Evolutionary conservation across 1,140 invertebrate species (phyloP).

Genomic region (Neodiprion fabricii): DNA sequence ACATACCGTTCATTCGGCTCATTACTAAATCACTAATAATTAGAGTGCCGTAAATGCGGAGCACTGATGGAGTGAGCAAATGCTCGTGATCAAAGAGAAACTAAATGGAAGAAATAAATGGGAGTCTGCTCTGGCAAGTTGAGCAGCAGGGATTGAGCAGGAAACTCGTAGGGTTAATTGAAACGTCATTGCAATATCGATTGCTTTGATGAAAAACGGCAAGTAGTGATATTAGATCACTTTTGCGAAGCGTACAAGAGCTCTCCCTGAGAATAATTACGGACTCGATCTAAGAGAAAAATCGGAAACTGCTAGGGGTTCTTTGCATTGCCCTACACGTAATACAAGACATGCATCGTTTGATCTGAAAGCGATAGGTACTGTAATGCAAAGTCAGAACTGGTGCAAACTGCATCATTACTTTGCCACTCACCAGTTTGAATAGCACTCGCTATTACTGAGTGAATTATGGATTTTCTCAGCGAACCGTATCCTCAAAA

Average conservation of each 20-base stretch:
- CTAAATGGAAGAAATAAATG: slow-evolving; percentile 7
- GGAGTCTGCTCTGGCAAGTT: background rate
- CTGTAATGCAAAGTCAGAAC: no score
- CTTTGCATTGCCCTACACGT: no score
- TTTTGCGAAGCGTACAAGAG: background rate
- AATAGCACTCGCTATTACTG: no score
- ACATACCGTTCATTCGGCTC: background rate
- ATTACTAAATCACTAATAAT: slow-evolving; percentile 4
- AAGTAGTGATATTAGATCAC: no score
- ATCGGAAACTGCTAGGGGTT: background rate
- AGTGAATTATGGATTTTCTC: no score
- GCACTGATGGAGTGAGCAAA: background rate
- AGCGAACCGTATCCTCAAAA: no score
- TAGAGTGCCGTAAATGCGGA: background rate
- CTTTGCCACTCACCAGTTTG: no score
- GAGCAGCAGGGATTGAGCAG: background rate
- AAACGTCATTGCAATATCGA: slow-evolving; percentile 1
- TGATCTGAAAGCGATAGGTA: no score
- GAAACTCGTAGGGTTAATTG: background rate
- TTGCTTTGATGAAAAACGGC: background rate
- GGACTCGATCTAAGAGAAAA: background rate
- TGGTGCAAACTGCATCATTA: no score
- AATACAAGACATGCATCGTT: no score
- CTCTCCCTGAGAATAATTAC: background rate
- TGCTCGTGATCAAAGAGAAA: background rate